Evolutionary conservation across 2,888 invertebrate genomes (phyloP), one percentile per base, ranked within the genome.

Genomic region (Galeruca laticollis): DNA sequence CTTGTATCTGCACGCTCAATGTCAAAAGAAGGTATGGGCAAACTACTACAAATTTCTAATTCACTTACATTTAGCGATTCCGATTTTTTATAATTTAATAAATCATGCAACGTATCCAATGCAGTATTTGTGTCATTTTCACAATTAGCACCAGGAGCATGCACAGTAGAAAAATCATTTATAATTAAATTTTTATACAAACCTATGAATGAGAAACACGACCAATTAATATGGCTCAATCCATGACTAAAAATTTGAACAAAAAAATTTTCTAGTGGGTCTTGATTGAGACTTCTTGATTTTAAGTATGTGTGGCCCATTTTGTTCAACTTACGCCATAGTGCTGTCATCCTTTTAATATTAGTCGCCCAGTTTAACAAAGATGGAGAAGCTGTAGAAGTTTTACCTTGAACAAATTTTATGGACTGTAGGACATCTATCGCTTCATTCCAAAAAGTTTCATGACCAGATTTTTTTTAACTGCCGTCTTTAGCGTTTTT

Each of bases 251-350:
- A 59, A 43, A 76, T 67, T 26, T 63, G 47, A 10, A 71, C 74
- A 66, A 78, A 78, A 61, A 74, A 75, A 59, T 73, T 76, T 71
- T 76, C 76, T 11, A 78, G 18, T 0, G 73, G 73, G 61, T 78
- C 77, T 61, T 75, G 75, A 51, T 76, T 76, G 0, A 74, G 62
- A 65, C 51, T 67, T 54, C 75, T 67, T 21, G 69, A 49, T 21
- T 18, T 62, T 6, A 77, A 33, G 64, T 72, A 73, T 26, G 73
- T 60, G 56, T 72, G 73, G 4, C 75, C 74, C 43, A n/a, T 21
- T 20, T 60, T 69, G 2, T 66, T 31, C 18, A 75, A 61, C 26
- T 70, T 74, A 54, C 60, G 62, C 60, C 65, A 71, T n/a, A 74
- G 20, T 43, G 60, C 60, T 49, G 68, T 52, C 15, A 77, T 60